Percentiles rank a stretch among this genome's conserved stretches.
These are phyloP conservation scores for Scelioninae gen. 2 DNA, from an alignment of 2,888 invertebrate species.

Conservation along the genomic window DNA sequence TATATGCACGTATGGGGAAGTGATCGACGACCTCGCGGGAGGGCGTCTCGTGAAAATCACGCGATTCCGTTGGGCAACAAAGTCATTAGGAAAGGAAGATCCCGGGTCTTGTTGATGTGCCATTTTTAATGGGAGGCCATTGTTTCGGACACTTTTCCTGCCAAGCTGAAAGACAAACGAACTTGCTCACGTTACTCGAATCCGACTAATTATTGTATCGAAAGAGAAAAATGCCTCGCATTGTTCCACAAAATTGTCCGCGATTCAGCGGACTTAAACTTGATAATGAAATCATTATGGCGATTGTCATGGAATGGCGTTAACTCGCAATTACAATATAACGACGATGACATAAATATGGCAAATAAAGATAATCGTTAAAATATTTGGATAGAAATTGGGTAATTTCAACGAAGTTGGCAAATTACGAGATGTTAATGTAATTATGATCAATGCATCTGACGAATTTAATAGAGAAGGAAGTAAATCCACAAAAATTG, in stretches of 20 bases:
- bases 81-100: slow-evolving; percentile 66
- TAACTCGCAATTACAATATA: neutral
- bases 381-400: too few relatives aligned
- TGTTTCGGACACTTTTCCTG: slow-evolving; percentile 20
- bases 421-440: too few relatives aligned
- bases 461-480: too few relatives aligned
- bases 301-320: neutral
- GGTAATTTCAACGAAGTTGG: too few relatives aligned
- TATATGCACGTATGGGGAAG: slow-evolving; percentile 73
- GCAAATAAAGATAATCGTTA: too few relatives aligned
- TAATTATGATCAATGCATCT: too few relatives aligned
- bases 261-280: slow-evolving; percentile 18
- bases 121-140: slow-evolving; percentile 33
- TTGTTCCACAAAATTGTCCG: too few relatives aligned
- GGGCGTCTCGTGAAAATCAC: slow-evolving; percentile 57
- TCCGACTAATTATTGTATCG: slow-evolving; percentile 38
- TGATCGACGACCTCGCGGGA: slow-evolving; percentile 58
- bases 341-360: too few relatives aligned
- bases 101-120: slow-evolving; percentile 17
- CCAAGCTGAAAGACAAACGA: slow-evolving; percentile 39
- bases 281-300: slow-evolving; percentile 27
- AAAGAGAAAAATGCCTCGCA: slow-evolving; percentile 11
- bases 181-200: slow-evolving; percentile 20
- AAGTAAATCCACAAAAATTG: too few relatives aligned
- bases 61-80: slow-evolving; percentile 62